Base-by-base conservation (phyloP, 2,888 invertebrate genomes). In the Perizoma affinitatum region DNA sequence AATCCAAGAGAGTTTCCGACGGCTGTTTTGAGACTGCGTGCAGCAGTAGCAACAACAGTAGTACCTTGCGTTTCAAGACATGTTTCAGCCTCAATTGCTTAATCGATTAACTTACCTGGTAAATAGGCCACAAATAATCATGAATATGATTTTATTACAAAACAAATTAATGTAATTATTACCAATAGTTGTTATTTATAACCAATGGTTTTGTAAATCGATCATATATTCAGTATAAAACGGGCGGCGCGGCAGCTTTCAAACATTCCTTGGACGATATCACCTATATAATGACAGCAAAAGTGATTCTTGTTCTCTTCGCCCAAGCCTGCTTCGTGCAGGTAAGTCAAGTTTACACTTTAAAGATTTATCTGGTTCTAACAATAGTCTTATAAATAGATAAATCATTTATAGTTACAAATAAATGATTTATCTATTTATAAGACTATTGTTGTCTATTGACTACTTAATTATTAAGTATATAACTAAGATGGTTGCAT, bases 251-350 rank as follows among this genome's bases (percentile, higher is more conserved):
- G 8, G 33, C 33, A 7, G 35, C 22, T 33, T 6, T 10, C 6
- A 8, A 11, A 6, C 43, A 47, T 51, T 57, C 22, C 11, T 22
- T 46, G 22, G 6, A n/a, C 40, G 11, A 40, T 22, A 44, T 5
- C 3, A 52, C 3, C 22, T 33, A 48, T 9, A 63, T 43, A 53
- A 63, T 63, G 63, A 49, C 50, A 40, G 47, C 38, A 0, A 61
- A 46, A 34, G n/a, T 38, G 42, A 35, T 53, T 22, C 11, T 59
- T 4, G 38, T 55, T 9, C 1, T 63, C 9, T 63, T 56, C 47
- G 59, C 54, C 4, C 42, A 49, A 6, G 56, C 50, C 52, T 59
- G 56, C 22, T 40, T 59, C 4, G n/a, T 59, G 0, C 59, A 63
- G 59, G 63, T 58, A 58, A 41, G 36, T 41, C 38, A 22, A 22